Percentiles rank a stretch among this genome's conserved stretches.
Conservation (phyloP, 1,140 invertebrate species). For the Drosophila trapezifrons region DNA sequence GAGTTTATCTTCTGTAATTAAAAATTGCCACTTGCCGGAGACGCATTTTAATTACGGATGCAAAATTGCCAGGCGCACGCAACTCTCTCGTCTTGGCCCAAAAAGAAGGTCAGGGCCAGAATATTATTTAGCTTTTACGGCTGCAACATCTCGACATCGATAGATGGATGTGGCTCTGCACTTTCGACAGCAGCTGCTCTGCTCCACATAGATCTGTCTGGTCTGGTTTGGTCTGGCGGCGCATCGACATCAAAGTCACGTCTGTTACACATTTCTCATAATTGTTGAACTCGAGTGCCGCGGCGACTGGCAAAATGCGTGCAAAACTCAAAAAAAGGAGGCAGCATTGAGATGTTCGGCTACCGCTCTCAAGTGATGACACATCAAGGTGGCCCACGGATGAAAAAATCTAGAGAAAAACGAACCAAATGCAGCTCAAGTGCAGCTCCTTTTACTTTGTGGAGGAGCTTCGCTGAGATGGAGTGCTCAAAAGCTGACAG, state of each 20-base stretch:
- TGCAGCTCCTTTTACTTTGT: constrained; percentile 46
- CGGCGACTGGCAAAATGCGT: constrained; percentile 43
- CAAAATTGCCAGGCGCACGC: constrained; percentile 56
- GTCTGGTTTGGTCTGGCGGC: constrained; percentile 38
- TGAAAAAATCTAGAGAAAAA: constrained; percentile 12
- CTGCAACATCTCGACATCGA: constrained; percentile 49
- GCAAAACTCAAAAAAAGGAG: constrained; percentile 13
- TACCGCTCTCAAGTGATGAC: constrained; percentile 65
- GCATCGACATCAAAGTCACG: constrained; percentile 72
- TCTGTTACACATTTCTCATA: constrained; percentile 64
- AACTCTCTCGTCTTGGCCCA: constrained; percentile 37
- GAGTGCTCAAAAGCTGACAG: constrained; percentile 33
- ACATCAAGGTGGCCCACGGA: constrained; percentile 62
- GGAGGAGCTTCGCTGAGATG: constrained; percentile 17
- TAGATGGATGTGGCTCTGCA: constrained; percentile 35
- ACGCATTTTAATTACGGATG: constrained; percentile 74
- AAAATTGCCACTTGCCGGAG: constrained; percentile 65
- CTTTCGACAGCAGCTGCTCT: constrained; percentile 63
- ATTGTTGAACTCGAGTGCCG: constrained; percentile 47
- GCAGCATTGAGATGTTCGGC: constrained; percentile 52
- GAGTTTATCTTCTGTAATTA: constrained; percentile 60
- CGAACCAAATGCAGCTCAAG: constrained; percentile 13
- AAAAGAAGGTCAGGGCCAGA: constrained; percentile 68
- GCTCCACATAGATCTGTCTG: constrained; percentile 53
- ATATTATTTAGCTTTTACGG: constrained; percentile 45